Evolutionary conservation across 2,113 vertebrate species (phyloP), one percentile per base, ranked within the genome.

Genomic region (Lepus europaeus): DNA sequence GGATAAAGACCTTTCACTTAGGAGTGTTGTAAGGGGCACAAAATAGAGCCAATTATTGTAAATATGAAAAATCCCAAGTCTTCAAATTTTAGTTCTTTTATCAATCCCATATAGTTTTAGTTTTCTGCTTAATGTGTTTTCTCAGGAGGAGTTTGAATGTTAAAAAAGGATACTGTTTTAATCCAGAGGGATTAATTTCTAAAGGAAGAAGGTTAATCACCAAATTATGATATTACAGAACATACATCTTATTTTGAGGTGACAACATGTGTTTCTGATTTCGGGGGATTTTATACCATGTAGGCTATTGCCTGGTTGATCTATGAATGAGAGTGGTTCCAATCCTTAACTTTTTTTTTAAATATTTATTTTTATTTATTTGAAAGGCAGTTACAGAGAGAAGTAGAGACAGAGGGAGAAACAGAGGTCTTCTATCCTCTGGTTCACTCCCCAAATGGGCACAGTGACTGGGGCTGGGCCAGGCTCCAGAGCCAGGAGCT

Each of bases 31-130:
- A 87, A 83, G 39, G 59, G 87, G 70, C 9, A 1, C 72, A 45
- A 87, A 94, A 72, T 61, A 77, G n/a, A 90, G 56, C 80, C 84
- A 83, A 85, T 93, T 82, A 78, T 93, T 86, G 8, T 89, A 94
- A 91, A 56, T 76, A 68, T 84, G 22, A 86, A 69, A 95, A 73
- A 27, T 2, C 5, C 17, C 10, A 80, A 61, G 19, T 78, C 39
- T 91, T 91, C 39, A 86, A 69, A 89, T 76, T 51, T 12, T 33
- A 89, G 12, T 63, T 91, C 45, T 17, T 89, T 94, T 82, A 91
- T 85, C 49, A 87, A 66, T 79, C 20, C n/a, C 23, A 70, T 66
- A 63, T 56, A 70, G 33, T 70, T 95, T 91, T 53, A 91, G 61
- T 93, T 90, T 25, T 94, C 17, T 79, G 25, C 8, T 96, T 69